Evolutionary conservation across 2,888 invertebrate genomes (phyloP).

Genomic region (Nesidiocoris tenuis): DNA sequence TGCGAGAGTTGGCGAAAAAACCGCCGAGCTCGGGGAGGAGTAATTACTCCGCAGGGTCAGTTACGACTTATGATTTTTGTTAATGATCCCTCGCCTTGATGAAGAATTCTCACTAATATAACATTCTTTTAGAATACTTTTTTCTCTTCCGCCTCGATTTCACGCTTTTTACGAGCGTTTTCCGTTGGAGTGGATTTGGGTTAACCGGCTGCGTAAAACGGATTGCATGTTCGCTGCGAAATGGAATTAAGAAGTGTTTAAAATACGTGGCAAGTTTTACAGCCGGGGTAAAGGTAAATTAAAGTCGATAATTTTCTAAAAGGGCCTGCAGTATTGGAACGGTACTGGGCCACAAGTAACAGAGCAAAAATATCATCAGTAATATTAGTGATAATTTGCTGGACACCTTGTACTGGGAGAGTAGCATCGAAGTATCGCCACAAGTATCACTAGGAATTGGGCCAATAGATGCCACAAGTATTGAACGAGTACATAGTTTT

Average conservation of each 20-base stretch:
- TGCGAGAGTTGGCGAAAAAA: background rate
- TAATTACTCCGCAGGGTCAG: constrained; percentile 31
- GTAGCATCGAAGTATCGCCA: too few species aligned
- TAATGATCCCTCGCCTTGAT: constrained; percentile 29
- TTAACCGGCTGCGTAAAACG: constrained; percentile 15
- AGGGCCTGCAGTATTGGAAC: too few species aligned
- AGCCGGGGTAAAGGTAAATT: too few species aligned
- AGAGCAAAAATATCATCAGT: too few species aligned
- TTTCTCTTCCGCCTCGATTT: background rate
- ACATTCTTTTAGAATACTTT: constrained; percentile 33
- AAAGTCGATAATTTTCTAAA: too few species aligned
- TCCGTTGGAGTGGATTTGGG: background rate
- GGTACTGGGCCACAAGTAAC: too few species aligned
- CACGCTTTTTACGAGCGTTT: background rate
- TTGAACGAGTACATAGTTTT: too few species aligned
- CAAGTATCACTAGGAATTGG: too few species aligned
- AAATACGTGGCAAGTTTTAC: too few species aligned
- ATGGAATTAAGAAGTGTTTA: constrained; percentile 17
- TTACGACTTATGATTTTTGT: constrained; percentile 35
- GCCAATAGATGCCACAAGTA: too few species aligned
- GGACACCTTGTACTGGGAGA: too few species aligned
- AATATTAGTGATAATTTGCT: too few species aligned
- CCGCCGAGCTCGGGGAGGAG: background rate
- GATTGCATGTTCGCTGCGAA: constrained; percentile 25
- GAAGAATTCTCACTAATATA: constrained; percentile 35